A percentile compares a stretch with the other conserved stretches of the same genome.
phyloP scores from a whole-genome alignment of 2,113 vertebrate species.

The Dicentrarchus labrax region DNA sequence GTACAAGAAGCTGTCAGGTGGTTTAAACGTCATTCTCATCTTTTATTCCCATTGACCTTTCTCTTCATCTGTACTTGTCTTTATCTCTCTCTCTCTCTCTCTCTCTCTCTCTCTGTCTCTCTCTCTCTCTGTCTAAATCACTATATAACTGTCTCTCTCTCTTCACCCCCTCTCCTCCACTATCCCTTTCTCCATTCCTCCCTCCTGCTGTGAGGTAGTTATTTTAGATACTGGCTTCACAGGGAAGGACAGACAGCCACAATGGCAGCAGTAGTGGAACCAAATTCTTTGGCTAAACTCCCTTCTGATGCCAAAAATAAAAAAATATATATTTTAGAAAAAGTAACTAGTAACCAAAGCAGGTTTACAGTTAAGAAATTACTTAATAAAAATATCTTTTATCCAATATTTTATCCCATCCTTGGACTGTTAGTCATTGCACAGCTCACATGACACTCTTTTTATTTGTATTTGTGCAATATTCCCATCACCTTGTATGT shows the following conservation, averaged over 20 bases:
- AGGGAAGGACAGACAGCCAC: slow-evolving; percentile 14
- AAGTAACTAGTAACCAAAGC: slow-evolving; percentile 10
- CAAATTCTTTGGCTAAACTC: slow-evolving; percentile 7
- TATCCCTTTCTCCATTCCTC: background rate
- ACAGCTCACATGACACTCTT: slow-evolving; percentile 40
- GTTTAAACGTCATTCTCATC: slow-evolving; percentile 18
- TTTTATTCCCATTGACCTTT: slow-evolving; percentile 21
- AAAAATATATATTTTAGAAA: background rate
- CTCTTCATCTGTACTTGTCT: slow-evolving; percentile 15
- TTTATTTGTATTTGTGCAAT: slow-evolving; percentile 31
- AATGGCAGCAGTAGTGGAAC: slow-evolving; percentile 16
- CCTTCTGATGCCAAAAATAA: slow-evolving; percentile 10
- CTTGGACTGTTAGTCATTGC: slow-evolving; percentile 35
- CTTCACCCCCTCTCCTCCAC: background rate
- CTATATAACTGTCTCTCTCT: background rate
- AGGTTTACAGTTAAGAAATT: background rate
- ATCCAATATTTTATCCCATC: background rate
- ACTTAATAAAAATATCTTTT: background rate
- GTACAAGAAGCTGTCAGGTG: background rate
- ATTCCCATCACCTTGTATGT: slow-evolving; percentile 44
- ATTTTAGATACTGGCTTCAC: slow-evolving; percentile 25
- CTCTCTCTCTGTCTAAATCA: slow-evolving; percentile 13
- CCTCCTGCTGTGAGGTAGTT: slow-evolving; percentile 17
- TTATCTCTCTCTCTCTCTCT: slow-evolving; percentile 6
- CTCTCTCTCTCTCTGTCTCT: slow-evolving; percentile 13